Evolutionary conservation across 2,113 vertebrate species (phyloP).

Genomic region (Amazona vittata): DNA sequence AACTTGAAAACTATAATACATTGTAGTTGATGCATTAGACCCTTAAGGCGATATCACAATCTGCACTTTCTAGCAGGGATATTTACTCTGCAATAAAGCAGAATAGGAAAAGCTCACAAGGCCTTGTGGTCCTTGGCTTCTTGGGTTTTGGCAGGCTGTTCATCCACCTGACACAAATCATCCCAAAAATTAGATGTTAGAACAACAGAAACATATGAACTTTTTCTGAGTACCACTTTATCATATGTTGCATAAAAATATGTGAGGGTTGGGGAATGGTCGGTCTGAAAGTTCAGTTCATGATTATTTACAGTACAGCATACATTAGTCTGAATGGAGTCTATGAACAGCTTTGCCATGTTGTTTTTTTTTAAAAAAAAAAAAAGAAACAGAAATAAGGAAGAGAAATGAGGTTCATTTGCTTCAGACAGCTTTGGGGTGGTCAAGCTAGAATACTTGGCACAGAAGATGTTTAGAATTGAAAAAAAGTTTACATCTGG

Average conservation of each 20-base stretch:
- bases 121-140: neutral
- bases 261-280: neutral
- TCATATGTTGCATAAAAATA: constrained; percentile 30
- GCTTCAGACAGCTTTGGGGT: constrained; percentile 37
- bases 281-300: neutral
- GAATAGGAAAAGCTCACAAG: neutral
- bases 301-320: constrained; percentile 39
- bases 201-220: neutral
- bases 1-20: neutral
- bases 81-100: neutral
- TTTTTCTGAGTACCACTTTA: constrained; percentile 28
- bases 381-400: neutral
- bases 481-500: constrained; percentile 30
- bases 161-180: constrained; percentile 47
- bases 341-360: constrained; percentile 37
- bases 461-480: constrained; percentile 35
- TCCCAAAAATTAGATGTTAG: neutral
- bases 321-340: constrained; percentile 10
- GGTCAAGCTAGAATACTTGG: constrained; percentile 52
- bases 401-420: constrained; percentile 58
- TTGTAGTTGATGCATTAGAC: neutral
- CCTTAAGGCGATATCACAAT: neutral
- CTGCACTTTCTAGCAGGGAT: neutral
- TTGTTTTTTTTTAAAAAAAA: neutral
- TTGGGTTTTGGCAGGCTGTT: constrained; percentile 1